phyloP scores from a whole-genome alignment of 2,888 invertebrate genomes.

The Yponomeuta malinellus region DNA sequence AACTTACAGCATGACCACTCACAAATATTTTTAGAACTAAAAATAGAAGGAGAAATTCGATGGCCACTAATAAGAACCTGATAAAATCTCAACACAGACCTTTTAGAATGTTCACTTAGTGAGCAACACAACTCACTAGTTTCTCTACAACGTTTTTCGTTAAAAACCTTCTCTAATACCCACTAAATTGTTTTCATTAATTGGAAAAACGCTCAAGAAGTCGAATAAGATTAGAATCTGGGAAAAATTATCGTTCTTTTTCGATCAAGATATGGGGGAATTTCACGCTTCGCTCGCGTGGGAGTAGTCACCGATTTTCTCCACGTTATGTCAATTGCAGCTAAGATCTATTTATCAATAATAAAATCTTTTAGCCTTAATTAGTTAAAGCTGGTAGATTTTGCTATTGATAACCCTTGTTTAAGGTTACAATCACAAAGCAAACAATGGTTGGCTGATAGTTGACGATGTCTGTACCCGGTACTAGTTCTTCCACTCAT shows the following conservation, averaged over 20 bases:
- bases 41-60: background rate
- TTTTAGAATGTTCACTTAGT: background rate
- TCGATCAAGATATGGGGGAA: background rate
- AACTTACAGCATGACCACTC: background rate
- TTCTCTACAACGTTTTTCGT: background rate
- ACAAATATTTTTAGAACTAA: background rate
- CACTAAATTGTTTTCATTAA: background rate
- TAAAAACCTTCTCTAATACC: background rate
- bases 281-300: background rate
- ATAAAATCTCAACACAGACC: background rate
- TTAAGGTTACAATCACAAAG: no score
- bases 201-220: background rate
- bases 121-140: background rate
- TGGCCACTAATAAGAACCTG: background rate
- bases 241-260: background rate
- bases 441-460: no score
- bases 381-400: no score
- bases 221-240: background rate
- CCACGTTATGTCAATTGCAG: background rate
- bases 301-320: background rate
- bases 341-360: no score
- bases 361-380: no score
- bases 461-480: no score
- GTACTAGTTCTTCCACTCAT: no score
- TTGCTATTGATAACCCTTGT: no score